Percentiles rank a stretch among this genome's conserved stretches.
These are phyloP conservation scores for Oreochromis tanganicae DNA, from an alignment of 2,113 vertebrate species.

Conservation along the genomic window DNA sequence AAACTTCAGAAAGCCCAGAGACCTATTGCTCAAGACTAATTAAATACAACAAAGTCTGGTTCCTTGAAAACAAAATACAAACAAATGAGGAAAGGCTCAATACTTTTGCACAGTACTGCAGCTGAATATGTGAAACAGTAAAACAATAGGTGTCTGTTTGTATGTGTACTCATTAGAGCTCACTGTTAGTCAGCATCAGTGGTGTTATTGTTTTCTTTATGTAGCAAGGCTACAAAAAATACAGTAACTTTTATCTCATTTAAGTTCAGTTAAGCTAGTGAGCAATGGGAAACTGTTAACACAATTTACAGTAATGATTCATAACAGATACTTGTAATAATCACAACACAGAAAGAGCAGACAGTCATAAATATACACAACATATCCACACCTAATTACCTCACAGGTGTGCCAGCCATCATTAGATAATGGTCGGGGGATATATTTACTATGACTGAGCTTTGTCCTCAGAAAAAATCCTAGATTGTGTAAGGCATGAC, in stretches of 20 bases:
- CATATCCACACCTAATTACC: background rate
- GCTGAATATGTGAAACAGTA: background rate
- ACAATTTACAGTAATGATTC: background rate
- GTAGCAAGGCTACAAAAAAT: background rate
- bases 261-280: background rate
- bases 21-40: background rate
- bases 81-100: background rate
- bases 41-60: background rate
- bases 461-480: background rate
- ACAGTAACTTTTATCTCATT: background rate
- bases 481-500: constrained; percentile 32
- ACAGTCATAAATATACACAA: background rate
- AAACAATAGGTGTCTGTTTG: background rate
- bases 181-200: background rate
- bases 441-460: background rate
- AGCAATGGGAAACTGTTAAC: background rate
- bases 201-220: background rate
- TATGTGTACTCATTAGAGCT: background rate
- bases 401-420: background rate
- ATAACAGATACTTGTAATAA: background rate
- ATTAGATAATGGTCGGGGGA: background rate
- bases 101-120: background rate
- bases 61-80: background rate
- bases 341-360: background rate
- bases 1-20: accelerated